Percentiles rank a stretch among this genome's conserved stretches.
phyloP scores from a whole-genome alignment of 2,113 vertebrate genomes.

The Dicentrarchus labrax region DNA sequence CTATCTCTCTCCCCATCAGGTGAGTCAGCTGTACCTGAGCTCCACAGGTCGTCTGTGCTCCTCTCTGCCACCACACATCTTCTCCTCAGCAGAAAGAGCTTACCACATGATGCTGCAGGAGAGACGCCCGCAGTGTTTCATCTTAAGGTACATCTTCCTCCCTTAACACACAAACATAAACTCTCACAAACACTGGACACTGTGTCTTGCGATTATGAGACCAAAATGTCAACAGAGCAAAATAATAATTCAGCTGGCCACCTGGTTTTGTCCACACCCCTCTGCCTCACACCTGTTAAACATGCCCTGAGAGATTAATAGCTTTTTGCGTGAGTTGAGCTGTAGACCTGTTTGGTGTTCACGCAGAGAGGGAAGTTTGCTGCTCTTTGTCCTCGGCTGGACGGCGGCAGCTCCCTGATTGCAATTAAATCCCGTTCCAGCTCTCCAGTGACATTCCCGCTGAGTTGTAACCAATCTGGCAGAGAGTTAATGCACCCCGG shows the following conservation, averaged over 20 bases:
- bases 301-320: constrained; percentile 68
- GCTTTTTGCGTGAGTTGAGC: constrained; percentile 46
- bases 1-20: constrained; percentile 81
- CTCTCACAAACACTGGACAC: neutral
- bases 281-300: constrained; percentile 59
- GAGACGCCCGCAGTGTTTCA: constrained; percentile 90
- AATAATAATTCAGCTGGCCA: constrained; percentile 6
- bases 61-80: constrained; percentile 95
- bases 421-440: constrained; percentile 80
- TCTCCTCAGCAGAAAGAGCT: constrained; percentile 93
- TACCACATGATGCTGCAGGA: constrained; percentile 95
- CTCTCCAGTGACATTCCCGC: constrained; percentile 75
- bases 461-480: constrained; percentile 80
- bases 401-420: constrained; percentile 70
- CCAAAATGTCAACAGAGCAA: constrained; percentile 6
- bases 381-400: constrained; percentile 65
- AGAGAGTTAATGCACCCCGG: constrained; percentile 76
- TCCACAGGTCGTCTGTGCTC: constrained; percentile 88
- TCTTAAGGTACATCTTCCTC: constrained; percentile 88
- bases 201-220: neutral
- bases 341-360: constrained; percentile 54
- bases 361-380: constrained; percentile 64
- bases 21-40: constrained; percentile 94
- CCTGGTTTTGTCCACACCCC: constrained; percentile 37
- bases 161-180: neutral